Percentiles rank a stretch among this genome's conserved stretches.
These are phyloP conservation scores for Apamea epomidion DNA, from an alignment of 2,888 invertebrate species.

Conservation along the genomic window DNA sequence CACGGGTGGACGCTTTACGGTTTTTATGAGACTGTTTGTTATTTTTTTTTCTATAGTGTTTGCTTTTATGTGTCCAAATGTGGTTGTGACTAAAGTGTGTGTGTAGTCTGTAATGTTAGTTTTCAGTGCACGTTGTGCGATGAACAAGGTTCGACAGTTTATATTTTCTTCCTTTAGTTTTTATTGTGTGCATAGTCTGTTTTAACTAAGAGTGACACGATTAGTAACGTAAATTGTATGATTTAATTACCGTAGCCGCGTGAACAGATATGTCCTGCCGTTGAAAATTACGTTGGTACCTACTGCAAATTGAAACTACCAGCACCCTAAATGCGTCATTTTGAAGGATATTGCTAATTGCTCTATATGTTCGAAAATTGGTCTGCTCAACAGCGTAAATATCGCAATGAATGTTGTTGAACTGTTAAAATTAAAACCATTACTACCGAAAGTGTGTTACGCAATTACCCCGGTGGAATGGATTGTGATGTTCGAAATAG, in stretches of 20 bases:
- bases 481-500: neutral
- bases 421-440: too few species aligned
- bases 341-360: too few species aligned
- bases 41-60: slow-evolving; percentile 68
- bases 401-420: too few species aligned
- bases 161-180: neutral
- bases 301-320: too few species aligned
- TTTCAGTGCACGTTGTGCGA: neutral
- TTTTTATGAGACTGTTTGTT: slow-evolving; percentile 82
- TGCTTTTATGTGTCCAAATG: slow-evolving; percentile 61
- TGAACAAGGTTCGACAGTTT: neutral
- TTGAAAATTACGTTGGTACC: neutral
- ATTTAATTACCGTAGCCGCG: neutral
- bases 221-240: neutral
- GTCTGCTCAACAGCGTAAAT: too few species aligned
- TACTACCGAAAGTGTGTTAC: too few species aligned
- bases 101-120: slow-evolving; percentile 11
- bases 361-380: too few species aligned
- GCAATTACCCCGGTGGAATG: too few species aligned
- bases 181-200: neutral
- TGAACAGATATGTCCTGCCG: neutral
- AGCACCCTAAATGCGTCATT: too few species aligned
- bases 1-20: slow-evolving; percentile 81
- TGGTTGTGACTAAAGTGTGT: slow-evolving; percentile 53
- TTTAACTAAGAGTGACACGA: neutral